phyloP scores from a whole-genome alignment of 2,113 vertebrate species.

The Colistium nudipinnis region DNA sequence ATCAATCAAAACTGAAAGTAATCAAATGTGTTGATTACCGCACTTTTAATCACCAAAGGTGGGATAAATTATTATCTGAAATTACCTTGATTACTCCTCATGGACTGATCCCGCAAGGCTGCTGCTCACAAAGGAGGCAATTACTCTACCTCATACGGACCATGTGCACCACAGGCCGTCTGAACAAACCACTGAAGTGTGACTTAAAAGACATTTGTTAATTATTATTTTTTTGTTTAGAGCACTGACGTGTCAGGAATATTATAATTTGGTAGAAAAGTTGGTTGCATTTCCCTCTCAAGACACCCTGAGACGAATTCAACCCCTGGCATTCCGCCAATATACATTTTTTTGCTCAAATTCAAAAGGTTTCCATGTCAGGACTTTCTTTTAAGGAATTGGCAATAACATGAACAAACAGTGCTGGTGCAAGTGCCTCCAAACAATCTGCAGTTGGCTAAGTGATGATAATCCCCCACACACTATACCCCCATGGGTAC shows the following conservation, averaged over 20 bases:
- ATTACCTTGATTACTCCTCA: conserved; percentile 53
- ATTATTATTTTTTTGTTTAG: background rate
- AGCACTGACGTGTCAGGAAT: background rate
- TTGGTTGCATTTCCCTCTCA: background rate
- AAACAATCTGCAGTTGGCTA: conserved; percentile 45
- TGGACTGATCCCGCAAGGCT: conserved; percentile 56
- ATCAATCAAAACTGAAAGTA: conserved; percentile 36
- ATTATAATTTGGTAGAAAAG: conserved; percentile 3
- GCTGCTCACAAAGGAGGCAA: conserved; percentile 8
- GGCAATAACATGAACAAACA: conserved; percentile 10
- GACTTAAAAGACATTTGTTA: conserved; percentile 7
- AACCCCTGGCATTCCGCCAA: background rate
- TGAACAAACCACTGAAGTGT: conserved; percentile 13
- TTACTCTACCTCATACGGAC: conserved; percentile 17
- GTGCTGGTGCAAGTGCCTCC: conserved; percentile 23
- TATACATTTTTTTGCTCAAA: background rate
- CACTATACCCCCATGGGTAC: conserved; percentile 42
- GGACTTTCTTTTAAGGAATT: background rate
- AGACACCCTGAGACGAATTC: background rate
- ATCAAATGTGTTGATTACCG: conserved; percentile 61
- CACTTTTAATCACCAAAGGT: conserved; percentile 40
- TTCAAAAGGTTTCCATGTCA: conserved; percentile 11
- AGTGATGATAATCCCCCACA: conserved; percentile 46
- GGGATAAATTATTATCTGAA: conserved; percentile 46
- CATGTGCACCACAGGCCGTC: background rate